phyloP scores from a whole-genome alignment of 2,888 invertebrate species.

The Petrolisthes cinctipes region DNA sequence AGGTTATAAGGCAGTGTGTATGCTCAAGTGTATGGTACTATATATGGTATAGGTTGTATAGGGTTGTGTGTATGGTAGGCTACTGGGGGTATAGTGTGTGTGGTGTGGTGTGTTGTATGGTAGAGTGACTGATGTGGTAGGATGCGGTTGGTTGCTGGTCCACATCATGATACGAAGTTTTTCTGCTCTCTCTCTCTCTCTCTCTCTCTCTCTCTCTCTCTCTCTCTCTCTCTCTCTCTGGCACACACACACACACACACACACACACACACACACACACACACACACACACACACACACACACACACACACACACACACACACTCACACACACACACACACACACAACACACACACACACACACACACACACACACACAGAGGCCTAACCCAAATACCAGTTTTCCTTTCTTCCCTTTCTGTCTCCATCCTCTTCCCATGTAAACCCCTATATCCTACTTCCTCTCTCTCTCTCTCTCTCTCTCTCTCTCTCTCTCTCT shows the following conservation, averaged over 20 bases:
- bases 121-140: too few species aligned
- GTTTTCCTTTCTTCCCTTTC: not conserved
- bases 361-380: slow-evolving; percentile 22
- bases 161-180: too few species aligned
- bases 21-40: too few species aligned
- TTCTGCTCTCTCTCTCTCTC: too few species aligned
- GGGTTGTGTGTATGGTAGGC: too few species aligned
- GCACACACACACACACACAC: slow-evolving; percentile 1
- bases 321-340: slow-evolving; percentile 3
- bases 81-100: too few species aligned
- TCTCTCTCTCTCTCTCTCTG: too few species aligned
- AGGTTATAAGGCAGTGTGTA: too few species aligned
- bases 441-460: not conserved
- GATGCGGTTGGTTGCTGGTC: too few species aligned
- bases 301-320: not conserved
- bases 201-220: too few species aligned
- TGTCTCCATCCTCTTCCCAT: not conserved
- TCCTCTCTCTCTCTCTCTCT: not conserved
- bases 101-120: too few species aligned
- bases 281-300: slow-evolving; percentile 1
- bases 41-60: too few species aligned
- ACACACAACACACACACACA: slow-evolving; percentile 22
- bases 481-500: not conserved
- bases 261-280: slow-evolving; percentile 1
- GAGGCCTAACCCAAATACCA: not conserved